Conservation (phyloP, 1,140 invertebrate genomes). For the Bemisia tabaci region DNA sequence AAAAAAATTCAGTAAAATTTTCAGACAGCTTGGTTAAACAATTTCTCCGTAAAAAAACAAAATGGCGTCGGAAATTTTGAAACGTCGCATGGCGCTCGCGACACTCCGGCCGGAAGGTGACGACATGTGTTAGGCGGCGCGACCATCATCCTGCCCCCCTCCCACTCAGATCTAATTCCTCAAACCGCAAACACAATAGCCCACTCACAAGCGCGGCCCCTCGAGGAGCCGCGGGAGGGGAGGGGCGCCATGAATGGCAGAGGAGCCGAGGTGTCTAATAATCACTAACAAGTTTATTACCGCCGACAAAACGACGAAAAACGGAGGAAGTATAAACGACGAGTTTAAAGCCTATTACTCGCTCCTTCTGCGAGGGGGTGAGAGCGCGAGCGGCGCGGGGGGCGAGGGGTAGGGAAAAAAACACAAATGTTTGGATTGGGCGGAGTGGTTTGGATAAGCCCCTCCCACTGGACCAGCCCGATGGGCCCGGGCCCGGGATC, state of each 20-base stretch:
- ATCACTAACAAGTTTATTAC: neutral
- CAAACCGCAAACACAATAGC: neutral
- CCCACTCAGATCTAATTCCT: neutral
- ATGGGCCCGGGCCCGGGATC: neutral
- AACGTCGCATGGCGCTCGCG: too few relatives aligned
- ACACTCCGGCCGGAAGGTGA: too few relatives aligned
- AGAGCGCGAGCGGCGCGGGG: neutral
- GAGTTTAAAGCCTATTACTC: neutral
- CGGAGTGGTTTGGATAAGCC: neutral
- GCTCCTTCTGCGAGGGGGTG: neutral
- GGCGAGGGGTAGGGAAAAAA: neutral
- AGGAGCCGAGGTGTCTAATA: neutral
- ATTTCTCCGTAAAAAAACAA: too few relatives aligned
- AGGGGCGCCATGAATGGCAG: neutral
- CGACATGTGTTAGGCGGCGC: too few relatives aligned
- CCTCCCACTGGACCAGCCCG: slow-evolving; percentile 3
- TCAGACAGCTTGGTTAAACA: too few relatives aligned
- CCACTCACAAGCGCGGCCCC: neutral
- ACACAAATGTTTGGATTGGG: slow-evolving; percentile 7
- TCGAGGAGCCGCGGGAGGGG: neutral
- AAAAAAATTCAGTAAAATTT: too few relatives aligned
- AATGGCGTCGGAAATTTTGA: too few relatives aligned
- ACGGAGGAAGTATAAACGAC: neutral
- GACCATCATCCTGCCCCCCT: too few relatives aligned
- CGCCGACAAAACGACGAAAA: neutral